Evolutionary conservation across 2,888 invertebrate genomes (phyloP).

Genomic region (Macrophya alboannulata): DNA sequence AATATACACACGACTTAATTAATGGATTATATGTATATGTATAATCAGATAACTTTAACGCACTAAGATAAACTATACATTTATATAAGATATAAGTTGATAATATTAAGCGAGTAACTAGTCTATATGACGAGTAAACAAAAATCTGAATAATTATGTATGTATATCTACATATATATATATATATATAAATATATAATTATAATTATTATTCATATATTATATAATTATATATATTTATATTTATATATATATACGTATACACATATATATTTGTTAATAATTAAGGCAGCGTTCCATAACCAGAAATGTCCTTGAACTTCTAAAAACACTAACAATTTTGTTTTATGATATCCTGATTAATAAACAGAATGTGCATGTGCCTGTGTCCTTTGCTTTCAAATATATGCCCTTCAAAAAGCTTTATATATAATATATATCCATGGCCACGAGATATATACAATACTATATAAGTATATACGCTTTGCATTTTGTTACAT

Average conservation of each 20-base stretch:
- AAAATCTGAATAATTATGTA: constrained; percentile 40
- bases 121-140: constrained; percentile 54
- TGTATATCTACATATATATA: constrained; percentile 54
- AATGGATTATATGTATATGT: not conserved
- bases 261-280: constrained; percentile 54
- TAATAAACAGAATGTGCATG: constrained; percentile 80
- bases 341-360: constrained; percentile 79
- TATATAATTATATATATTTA: constrained; percentile 55
- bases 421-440: constrained; percentile 53
- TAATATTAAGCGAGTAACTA: constrained; percentile 39
- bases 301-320: constrained; percentile 62
- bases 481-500: constrained; percentile 74
- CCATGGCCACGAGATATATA: constrained; percentile 51
- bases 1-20: constrained; percentile 42
- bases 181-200: constrained; percentile 54
- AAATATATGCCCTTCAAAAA: constrained; percentile 56
- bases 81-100: constrained; percentile 49
- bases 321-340: constrained; percentile 64
- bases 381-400: constrained; percentile 77
- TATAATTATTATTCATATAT: constrained; percentile 53
- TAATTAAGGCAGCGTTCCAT: constrained; percentile 66
- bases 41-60: constrained; percentile 48
- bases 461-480: constrained; percentile 59
- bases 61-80: constrained; percentile 42
- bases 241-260: constrained; percentile 40